Evolutionary conservation across 2,113 vertebrate species (phyloP), one percentile per base, ranked within the genome.

Genomic region (Maylandia zebra): DNA sequence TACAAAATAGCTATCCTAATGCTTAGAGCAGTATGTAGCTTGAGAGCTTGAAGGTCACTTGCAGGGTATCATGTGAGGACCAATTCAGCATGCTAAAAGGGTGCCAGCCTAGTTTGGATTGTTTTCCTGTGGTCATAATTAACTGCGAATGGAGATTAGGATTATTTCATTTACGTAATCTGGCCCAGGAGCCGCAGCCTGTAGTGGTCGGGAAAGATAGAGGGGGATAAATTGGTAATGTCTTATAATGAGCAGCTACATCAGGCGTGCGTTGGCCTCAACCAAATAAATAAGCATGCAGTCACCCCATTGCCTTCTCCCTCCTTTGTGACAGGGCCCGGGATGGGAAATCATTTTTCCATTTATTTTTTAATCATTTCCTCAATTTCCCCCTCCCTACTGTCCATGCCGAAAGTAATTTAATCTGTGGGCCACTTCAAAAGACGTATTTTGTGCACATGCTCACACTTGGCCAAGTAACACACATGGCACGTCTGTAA

Each of bases 131-230:
- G 88, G 90, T 89, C 82, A 74, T 95, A 94, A 96, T 94, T 94
- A 93, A 89, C 94, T 91, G 74, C 19, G 38, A 88, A 85, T 52
- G 78, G 82, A 94, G 94, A 95, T 95, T 93, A 93, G 88, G 92
- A 95, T 96, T 95, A 93, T 90, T 94, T 93, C 89, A 95, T 94
- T 95, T 91, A 78, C 74, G 90, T 92, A 94, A 95, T 94, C 92
- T 94, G 93, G 83, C 88, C 87, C 82, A 92, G 85, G 92, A 93
- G 93, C 90, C 84, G 87, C 50, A 85, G 92, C 90, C 89, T 50
- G 88, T 89, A 76, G 86, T 89, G 91, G 82, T 66, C 16, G 61
- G 82, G 64, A 45, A 81, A 94, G 88, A 95, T 91, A 94, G 79
- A 89, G 87, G 45, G 79, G 85, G 88, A 91, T 89, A 87, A 90